Conservation (phyloP, 2,888 invertebrate species). For the Philaethria dido region DNA sequence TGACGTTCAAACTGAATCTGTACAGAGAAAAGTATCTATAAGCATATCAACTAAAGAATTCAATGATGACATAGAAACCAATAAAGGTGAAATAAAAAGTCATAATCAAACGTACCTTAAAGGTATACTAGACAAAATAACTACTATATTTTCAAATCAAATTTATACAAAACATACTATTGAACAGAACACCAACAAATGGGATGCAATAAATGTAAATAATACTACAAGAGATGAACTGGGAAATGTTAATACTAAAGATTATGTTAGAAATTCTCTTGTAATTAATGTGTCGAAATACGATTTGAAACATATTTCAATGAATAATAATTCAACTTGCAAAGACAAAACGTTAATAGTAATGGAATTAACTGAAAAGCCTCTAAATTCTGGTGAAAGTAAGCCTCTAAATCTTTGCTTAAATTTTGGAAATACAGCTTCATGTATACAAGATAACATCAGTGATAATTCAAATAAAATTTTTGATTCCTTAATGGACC, state of each 20-base stretch:
- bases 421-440: constrained; percentile 52
- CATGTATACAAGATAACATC: constrained; percentile 19
- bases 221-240: constrained; percentile 49
- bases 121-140: constrained; percentile 65
- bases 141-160: constrained; percentile 58
- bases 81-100: constrained; percentile 48
- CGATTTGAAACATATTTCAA: constrained; percentile 61
- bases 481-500: constrained; percentile 31
- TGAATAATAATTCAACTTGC: constrained; percentile 53
- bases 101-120: constrained; percentile 61
- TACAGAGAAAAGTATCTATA: constrained; percentile 59
- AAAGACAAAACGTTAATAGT: constrained; percentile 58
- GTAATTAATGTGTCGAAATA: constrained; percentile 65
- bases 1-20: constrained; percentile 62
- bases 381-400: constrained; percentile 47
- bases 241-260: constrained; percentile 46
- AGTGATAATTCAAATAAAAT: constrained; percentile 36
- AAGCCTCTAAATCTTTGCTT: constrained; percentile 53
- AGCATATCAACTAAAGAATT: constrained; percentile 54
- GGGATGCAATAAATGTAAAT: constrained; percentile 28
- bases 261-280: constrained; percentile 54
- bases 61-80: constrained; percentile 34
- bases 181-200: constrained; percentile 38
- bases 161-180: constrained; percentile 37
- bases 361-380: constrained; percentile 61